Percentiles rank a stretch among this genome's conserved stretches.
These are phyloP conservation scores for Malurus alboscapulatus DNA, from an alignment of 2,113 vertebrate genomes.

Conservation along the genomic window DNA sequence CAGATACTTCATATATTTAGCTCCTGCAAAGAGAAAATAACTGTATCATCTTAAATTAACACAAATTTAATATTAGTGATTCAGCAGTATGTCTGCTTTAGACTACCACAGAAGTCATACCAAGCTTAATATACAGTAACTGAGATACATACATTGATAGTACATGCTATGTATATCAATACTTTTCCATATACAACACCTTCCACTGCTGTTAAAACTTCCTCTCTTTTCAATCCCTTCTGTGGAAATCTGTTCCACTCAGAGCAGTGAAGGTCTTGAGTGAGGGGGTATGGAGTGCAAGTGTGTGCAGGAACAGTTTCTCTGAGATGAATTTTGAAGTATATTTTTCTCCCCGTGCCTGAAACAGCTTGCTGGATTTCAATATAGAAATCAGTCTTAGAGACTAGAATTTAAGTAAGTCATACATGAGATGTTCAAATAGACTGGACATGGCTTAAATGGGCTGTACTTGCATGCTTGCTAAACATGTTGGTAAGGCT, in stretches of 20 bases:
- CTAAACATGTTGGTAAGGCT: background rate
- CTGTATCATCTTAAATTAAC: background rate
- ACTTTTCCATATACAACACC: background rate
- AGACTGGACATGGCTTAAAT: background rate
- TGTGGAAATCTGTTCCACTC: background rate
- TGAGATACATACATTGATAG: background rate
- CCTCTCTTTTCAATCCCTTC: background rate
- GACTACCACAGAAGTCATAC: background rate
- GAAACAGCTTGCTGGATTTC: background rate
- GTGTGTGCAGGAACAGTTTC: too few species aligned
- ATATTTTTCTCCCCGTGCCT: background rate
- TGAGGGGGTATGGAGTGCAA: accelerated
- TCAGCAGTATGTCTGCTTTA: background rate
- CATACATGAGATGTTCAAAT: background rate
- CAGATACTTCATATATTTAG: background rate
- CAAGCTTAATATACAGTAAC: background rate
- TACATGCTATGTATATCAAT: accelerated
- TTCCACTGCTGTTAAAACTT: background rate
- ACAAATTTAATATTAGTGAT: background rate
- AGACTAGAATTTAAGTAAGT: background rate
- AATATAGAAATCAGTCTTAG: background rate
- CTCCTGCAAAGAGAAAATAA: background rate
- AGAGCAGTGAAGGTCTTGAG: background rate
- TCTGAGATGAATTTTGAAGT: background rate
- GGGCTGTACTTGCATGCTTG: background rate